Base-by-base conservation (phyloP, 2,797 vertebrate species). In the Danio aesculapii region DNA sequence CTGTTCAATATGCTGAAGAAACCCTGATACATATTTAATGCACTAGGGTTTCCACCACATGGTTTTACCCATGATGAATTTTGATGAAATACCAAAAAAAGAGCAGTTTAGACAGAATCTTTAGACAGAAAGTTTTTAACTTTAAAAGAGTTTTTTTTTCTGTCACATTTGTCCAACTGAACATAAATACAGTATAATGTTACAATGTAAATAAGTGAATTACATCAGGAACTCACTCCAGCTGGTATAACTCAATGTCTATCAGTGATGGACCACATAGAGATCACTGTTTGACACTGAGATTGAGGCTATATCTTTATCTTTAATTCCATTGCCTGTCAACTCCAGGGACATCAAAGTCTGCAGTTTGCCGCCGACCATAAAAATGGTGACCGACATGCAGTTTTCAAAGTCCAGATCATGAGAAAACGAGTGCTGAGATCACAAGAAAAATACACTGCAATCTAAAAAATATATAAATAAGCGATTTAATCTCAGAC, bases 231-330 rank as follows among this genome's bases (percentile, higher is more conserved):
- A 43, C 16, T 12, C 16, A 43, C 19, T 47, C 39, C 12, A 46
- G 53, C 43, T 73, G 12, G 16, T 55, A 44, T 44, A 43, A 41
- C 16, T 61, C 71, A 55, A 8, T 74, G 30, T 30, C 30, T 30
- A 41, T 58, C 70, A 73, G 70, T 73, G 44, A 74, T 61, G 57
- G 57, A 74, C 43, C 43, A 49, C 43, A 47, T 74, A 13, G 57
- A 61, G 58, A 74, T 74, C 44, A 46, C 41, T 39, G 43, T 61
- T 44, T 74, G 71, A 61, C 57, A 39, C 9, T 59, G 71, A 74
- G 71, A 49, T 49, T 71, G 39, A 55, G 30, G 6, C 11, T 57
- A 57, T 39, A 57, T 17, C 52, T 55, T 71, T 49, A 61, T 21
- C 14, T 49, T 74, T 61, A 59, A 61, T 74, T 61, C 49, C 19